Conservation (phyloP, 2,113 vertebrate species). For the Pterocles gutturalis region DNA sequence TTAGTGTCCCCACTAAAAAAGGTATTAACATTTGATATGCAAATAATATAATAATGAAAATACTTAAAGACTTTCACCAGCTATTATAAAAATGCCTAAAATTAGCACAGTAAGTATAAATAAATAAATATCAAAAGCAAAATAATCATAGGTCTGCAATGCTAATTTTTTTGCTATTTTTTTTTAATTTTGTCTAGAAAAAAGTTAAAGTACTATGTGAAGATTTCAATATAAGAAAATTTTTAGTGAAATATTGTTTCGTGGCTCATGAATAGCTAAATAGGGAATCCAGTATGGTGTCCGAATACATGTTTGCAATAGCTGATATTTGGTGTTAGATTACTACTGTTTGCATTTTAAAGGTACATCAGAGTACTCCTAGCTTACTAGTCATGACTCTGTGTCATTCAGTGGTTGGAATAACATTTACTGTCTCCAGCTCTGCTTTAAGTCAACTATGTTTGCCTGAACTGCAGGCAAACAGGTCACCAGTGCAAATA, state of each 20-base stretch:
- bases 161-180: background rate
- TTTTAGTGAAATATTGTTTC: background rate
- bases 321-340: background rate
- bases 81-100: background rate
- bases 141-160: background rate
- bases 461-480: background rate
- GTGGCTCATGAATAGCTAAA: background rate
- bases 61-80: background rate
- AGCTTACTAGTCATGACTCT: background rate
- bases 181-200: background rate
- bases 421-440: background rate
- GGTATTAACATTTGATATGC: background rate
- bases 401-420: background rate
- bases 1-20: background rate
- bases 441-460: background rate
- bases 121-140: background rate
- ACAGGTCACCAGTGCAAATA: background rate
- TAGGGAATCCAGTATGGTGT: background rate
- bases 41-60: background rate
- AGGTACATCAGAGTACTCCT: background rate
- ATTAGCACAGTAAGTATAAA: background rate
- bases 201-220: background rate
- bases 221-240: background rate
- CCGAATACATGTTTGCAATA: background rate
- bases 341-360: background rate